Conservation (phyloP, 2,113 vertebrate genomes). For the Rhinolophus sinicus region DNA sequence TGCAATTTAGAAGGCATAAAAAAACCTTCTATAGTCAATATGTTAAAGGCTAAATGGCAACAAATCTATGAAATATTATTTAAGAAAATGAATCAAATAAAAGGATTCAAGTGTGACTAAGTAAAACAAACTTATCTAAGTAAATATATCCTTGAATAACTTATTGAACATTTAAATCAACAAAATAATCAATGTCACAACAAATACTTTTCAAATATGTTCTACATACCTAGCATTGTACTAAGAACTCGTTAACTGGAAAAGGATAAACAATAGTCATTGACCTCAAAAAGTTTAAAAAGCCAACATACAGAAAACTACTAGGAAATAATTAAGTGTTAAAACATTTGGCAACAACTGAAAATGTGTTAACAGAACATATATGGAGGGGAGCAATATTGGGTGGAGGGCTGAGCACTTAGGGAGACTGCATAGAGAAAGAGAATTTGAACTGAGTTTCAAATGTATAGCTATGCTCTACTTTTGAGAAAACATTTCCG, state of each 20-base stretch:
- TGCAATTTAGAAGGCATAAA: conserved; percentile 39
- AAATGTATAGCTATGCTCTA: not conserved
- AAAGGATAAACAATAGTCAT: not conserved
- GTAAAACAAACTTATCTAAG: conserved; percentile 6
- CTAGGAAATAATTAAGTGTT: not conserved
- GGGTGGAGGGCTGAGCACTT: not conserved
- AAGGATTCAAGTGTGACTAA: conserved; percentile 50
- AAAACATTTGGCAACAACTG: not conserved
- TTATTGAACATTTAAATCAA: conserved; percentile 29
- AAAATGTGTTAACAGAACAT: not conserved
- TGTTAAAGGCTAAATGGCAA: conserved; percentile 19
- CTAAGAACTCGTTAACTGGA: not conserved
- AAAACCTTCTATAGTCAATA: not conserved
- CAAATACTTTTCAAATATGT: not conserved
- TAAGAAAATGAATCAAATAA: conserved; percentile 57
- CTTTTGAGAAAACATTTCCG: not conserved
- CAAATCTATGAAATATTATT: conserved; percentile 66
- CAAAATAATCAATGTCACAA: conserved; percentile 30
- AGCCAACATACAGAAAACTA: not conserved
- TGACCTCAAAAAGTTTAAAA: conserved; percentile 21
- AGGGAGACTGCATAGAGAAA: not conserved
- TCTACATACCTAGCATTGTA: not conserved
- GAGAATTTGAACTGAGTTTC: not conserved
- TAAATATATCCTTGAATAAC: conserved; percentile 9
- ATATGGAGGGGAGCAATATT: not conserved